Evolutionary conservation across 2,888 invertebrate genomes (phyloP).

Genomic region (Nebria brevicollis): DNA sequence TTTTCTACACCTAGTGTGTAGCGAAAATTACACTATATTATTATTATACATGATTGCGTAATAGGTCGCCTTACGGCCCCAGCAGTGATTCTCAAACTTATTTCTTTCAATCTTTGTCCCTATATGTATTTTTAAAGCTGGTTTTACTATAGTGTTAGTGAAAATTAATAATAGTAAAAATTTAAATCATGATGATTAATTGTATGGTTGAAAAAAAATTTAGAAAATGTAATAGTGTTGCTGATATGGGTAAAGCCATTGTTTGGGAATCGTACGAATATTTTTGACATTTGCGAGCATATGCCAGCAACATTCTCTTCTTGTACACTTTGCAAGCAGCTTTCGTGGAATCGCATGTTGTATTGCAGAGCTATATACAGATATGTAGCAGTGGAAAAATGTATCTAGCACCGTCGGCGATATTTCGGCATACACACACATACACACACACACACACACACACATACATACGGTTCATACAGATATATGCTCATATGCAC

Average conservation of each 20-base stretch:
- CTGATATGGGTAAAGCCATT: neutral
- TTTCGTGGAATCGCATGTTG: slow-evolving; percentile 35
- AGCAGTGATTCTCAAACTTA: slow-evolving; percentile 30
- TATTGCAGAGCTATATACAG: neutral
- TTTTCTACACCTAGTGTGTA: slow-evolving; percentile 1
- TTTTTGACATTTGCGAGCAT: slow-evolving; percentile 12
- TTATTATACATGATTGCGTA: slow-evolving; percentile 33
- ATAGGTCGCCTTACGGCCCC: slow-evolving; percentile 27
- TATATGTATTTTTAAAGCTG: neutral
- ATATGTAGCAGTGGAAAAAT: slow-evolving; percentile 8
- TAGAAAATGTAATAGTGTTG: neutral
- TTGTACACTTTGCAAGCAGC: slow-evolving; percentile 2
- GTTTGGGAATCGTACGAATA: slow-evolving; percentile 8
- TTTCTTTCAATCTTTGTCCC: neutral
- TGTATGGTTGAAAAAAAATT: neutral
- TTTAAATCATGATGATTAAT: neutral
- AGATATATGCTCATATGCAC: slow-evolving; percentile 3
- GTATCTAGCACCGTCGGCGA: slow-evolving; percentile 9
- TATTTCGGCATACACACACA: slow-evolving; percentile 12
- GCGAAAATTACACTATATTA: neutral
- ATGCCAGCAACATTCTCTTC: slow-evolving; percentile 15
- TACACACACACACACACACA: neutral
- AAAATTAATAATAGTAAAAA: no score
- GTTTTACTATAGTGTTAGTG: neutral
- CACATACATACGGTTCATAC: neutral